Evolutionary conservation across 1,140 invertebrate genomes (phyloP), one percentile per base, ranked within the genome.

Genomic region (Drosophila saltans): DNA sequence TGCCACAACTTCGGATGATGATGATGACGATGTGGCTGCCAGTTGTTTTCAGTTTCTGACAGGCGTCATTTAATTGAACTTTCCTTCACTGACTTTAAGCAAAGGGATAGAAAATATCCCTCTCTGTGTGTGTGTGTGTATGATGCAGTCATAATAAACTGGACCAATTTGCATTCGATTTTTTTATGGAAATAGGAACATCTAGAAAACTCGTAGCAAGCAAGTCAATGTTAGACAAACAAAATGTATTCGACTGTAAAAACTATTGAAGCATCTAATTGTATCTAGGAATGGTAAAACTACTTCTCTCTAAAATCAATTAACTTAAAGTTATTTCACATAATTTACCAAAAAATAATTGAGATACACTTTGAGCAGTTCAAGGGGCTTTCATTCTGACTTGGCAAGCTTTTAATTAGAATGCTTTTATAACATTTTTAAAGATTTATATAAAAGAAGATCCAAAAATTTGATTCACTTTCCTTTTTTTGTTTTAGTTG

Each of bases 61-160:
- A 57, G 80, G 73, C 16, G 33, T 62, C 70, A 75, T 86, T 86
- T 83, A 83, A 86, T 88, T 78, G 73, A 83, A 88, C 69, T 67
- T 75, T 33, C 55, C 30, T 30, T 79, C 30, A 66, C 63, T 63
- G 58, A 16, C 33, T 48, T 48, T 8, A 33, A 11, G n/a, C 0
- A 28, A 8, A 40, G 16, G 41, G 24, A 45, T 39, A 59, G 56
- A 60, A 24, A 24, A 24, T 2, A 24, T 3, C 7, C 16, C 4
- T 30, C 21, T 3, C 21, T 7, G 3, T 8, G 45, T 26, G n/a
- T 41, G 45, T 26, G 45, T 28, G 11, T 33, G 9, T 45, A 6
- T 24, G 24, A 10, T 33, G 16, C 33, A 39, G n/a, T 40, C 55
- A 21, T 66, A 68, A 68, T 69, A 40, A 72, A 63, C 55, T 45